A percentile compares a stretch with the other conserved stretches of the same genome.
Conservation (phyloP, 2,797 vertebrate species). For the Sparidentex hasta region DNA sequence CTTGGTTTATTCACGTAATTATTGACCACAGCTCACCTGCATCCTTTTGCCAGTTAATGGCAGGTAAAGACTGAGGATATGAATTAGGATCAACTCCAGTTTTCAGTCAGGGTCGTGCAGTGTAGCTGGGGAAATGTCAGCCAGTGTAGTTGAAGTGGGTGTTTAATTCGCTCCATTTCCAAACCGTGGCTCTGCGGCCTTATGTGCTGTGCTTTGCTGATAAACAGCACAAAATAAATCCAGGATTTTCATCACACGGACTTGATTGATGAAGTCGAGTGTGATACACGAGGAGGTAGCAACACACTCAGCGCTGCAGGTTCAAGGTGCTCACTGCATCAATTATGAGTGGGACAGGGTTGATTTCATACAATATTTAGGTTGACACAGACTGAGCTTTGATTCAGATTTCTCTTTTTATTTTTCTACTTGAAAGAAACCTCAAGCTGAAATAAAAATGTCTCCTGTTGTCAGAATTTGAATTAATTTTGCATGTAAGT, state of each 20-base stretch:
- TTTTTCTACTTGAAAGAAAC: not conserved
- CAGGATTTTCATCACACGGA: conserved; percentile 10
- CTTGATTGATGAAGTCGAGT: conserved; percentile 12
- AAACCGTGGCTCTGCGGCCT: not conserved
- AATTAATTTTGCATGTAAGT: conserved; percentile 13
- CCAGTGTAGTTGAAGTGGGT: not conserved
- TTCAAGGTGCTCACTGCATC: conserved; percentile 28
- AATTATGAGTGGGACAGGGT: not conserved
- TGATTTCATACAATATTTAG: conserved; percentile 11
- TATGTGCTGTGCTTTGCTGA: not conserved
- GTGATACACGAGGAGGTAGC: not conserved
- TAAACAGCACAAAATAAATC: conserved; percentile 31
- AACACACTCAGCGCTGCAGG: conserved; percentile 5
- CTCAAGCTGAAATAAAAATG: not conserved
- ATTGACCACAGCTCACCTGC: conserved; percentile 42
- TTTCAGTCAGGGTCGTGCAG: conserved; percentile 2
- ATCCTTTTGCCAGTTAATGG: conserved; percentile 27
- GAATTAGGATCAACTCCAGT: conserved; percentile 25
- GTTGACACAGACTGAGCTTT: not conserved
- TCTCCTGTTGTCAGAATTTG: not conserved
- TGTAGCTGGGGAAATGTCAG: conserved; percentile 21
- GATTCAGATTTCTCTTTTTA: conserved; percentile 3
- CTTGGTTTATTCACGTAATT: conserved; percentile 46
- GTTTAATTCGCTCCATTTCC: not conserved
- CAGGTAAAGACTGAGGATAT: conserved; percentile 11